Conservation (phyloP, 2,888 invertebrate species). For the Tinea semifulvella region DNA sequence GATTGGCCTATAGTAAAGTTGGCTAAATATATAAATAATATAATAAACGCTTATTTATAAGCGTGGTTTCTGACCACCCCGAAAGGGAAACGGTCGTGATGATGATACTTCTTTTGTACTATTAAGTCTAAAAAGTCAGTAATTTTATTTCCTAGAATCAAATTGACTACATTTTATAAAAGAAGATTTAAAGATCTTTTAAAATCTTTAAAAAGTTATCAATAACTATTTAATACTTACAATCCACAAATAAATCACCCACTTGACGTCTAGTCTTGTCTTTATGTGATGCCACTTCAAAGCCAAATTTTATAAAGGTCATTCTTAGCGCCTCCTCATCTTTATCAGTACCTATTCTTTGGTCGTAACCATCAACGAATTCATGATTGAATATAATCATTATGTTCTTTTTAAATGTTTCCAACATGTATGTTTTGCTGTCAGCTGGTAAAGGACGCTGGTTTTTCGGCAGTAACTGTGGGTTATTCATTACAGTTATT, state of each 20-base stretch:
- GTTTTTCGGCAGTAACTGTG: constrained; percentile 18
- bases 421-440: constrained; percentile 21
- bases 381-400: constrained; percentile 13
- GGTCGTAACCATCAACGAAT: constrained; percentile 27
- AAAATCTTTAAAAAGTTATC: no score
- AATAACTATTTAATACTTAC: no score
- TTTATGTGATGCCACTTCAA: constrained; percentile 32
- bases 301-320: constrained; percentile 40
- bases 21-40: no score
- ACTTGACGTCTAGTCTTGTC: constrained; percentile 22
- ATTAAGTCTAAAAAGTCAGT: no score
- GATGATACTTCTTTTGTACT: no score
- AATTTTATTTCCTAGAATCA: no score
- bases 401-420: constrained; percentile 14
- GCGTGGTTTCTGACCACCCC: no score
- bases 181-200: no score
- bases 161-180: no score
- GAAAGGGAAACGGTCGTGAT: no score
- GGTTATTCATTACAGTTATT: not conserved
- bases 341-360: constrained; percentile 36
- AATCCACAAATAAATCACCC: not conserved
- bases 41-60: no score
- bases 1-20: no score
- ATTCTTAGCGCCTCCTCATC: constrained; percentile 32
- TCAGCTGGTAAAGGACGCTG: constrained; percentile 30